Evolutionary conservation across 1,140 invertebrate genomes (phyloP), one percentile per base, ranked within the genome.

Genomic region (Micrasema minimum): DNA sequence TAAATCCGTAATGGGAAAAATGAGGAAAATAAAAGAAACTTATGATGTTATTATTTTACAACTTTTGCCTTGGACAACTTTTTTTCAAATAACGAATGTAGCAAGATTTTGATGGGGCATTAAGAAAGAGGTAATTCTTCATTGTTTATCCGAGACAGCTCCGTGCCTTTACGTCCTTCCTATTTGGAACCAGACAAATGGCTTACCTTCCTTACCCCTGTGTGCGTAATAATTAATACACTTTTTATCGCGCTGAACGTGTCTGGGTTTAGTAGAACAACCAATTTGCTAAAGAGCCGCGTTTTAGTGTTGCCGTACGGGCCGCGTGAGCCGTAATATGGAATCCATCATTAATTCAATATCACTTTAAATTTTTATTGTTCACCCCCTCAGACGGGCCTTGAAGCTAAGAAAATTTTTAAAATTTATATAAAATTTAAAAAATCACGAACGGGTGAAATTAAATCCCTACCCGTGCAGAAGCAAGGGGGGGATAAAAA

Each of bases 241-340:
- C 37, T 62, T 70, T 70, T 70, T 48, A 67, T 67, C 65, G 57
- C 53, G 20, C n/a, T 11, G 38, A 72, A 57, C 64, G 64, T 66
- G 55, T 50, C 45, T 22, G 43, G 23, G 23, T 14, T 1, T 6
- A 11, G 20, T 18, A 20, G 57, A 20, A 14, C 11, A 59, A 55
- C 61, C 72, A 74, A 74, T 74, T 74, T 69, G 26, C 38, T 67
- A 68, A 67, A 74, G 66, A 74, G 72, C 45, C 53, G 65, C 72
- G 53, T 69, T 74, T 74, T 71, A 74, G 61, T 74, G 68, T 67
- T 59, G 31, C 26, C 26, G 48, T 31, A 65, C 62, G 46, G 38
- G 37, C 23, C 35, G 35, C 48, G 31, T 57, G 16, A 14, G 65
- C 43, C 48, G 59, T n/a, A n/a, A n/a, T n/a, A n/a, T 14, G 64